Evolutionary conservation across 2,888 invertebrate species (phyloP), one percentile per base, ranked within the genome.

Genomic region (Hyposoter dolosus): DNA sequence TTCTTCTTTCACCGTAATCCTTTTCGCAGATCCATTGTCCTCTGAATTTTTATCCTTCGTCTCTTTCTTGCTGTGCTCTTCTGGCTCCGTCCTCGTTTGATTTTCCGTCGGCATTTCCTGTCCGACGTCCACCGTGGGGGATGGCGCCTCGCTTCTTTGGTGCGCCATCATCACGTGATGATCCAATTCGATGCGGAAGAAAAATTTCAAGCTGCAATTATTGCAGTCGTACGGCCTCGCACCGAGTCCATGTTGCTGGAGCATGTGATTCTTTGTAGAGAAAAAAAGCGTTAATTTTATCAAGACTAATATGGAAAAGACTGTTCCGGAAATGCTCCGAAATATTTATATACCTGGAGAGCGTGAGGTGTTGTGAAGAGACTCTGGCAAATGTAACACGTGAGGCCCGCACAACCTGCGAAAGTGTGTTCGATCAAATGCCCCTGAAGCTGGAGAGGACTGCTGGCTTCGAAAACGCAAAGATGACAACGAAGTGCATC

Each of bases 391-490:
- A 98, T 96, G 93, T 98, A 98, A 94, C 99, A 99, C 4, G 97
- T 96, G 93, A 97, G 98, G 50, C 96, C 96, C 50, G 97, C 96
- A 90, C 97, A 97, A 4, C 98, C 98, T 40, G 97, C 97, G 92
- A 98, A 99, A 0, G 98, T 98, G 94, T 99, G 99, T 91, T 99
- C 98, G 85, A 99, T 98, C 83, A 98, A 95, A 92, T 98, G 98
- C 84, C 97, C 96, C 93, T 98, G 98, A 1, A 99, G 95, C 86
- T 98, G 97, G 53, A 97, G 96, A 0, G 98, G 96, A 1, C 97
- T 97, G 66, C 97, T 96, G 66, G 97, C 95, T 10, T 97, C 96
- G 89, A 97, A 96, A 79, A 97, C 95, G 91, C 99, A 99, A 2
- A 99, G 95, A 87, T 97, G 96, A 91, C 98, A 98, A 90, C 92